These are phyloP conservation scores for Adrianichthys oophorus DNA, from an alignment of 2,797 vertebrate species.

Conservation along the genomic window DNA sequence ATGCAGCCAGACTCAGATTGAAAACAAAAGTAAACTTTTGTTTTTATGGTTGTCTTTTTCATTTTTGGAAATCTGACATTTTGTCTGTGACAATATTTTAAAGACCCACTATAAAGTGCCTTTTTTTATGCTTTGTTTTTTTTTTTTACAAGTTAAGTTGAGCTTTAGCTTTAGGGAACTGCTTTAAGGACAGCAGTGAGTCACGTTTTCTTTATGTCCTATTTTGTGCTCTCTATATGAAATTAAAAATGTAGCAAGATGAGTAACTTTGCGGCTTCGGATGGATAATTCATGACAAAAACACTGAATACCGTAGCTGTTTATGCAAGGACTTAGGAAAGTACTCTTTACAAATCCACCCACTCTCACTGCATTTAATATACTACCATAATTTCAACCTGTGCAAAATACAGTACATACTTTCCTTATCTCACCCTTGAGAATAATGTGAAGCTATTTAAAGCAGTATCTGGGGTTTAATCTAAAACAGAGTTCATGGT, in stretches of 20 bases:
- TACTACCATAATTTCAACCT: conserved; percentile 4
- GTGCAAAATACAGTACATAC: background rate
- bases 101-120: no score
- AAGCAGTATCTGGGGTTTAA: conserved; percentile 28
- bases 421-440: conserved; percentile 6
- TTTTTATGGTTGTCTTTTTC: no score
- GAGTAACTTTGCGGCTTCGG: background rate
- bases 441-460: conserved; percentile 7
- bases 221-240: background rate
- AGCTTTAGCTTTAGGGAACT: no score
- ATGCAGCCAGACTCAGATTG: no score
- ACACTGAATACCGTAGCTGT: background rate
- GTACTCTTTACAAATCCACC: background rate
- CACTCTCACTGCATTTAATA: background rate
- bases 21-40: no score
- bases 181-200: no score
- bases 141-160: no score
- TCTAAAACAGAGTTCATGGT: conserved; percentile 22
- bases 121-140: no score
- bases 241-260: conserved; percentile 7
- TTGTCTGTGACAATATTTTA: no score
- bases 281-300: background rate
- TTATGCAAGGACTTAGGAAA: background rate
- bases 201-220: background rate
- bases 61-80: no score